These are phyloP conservation scores for Laterallus jamaicensis DNA, from an alignment of 2,113 vertebrate species.

Conservation along the genomic window DNA sequence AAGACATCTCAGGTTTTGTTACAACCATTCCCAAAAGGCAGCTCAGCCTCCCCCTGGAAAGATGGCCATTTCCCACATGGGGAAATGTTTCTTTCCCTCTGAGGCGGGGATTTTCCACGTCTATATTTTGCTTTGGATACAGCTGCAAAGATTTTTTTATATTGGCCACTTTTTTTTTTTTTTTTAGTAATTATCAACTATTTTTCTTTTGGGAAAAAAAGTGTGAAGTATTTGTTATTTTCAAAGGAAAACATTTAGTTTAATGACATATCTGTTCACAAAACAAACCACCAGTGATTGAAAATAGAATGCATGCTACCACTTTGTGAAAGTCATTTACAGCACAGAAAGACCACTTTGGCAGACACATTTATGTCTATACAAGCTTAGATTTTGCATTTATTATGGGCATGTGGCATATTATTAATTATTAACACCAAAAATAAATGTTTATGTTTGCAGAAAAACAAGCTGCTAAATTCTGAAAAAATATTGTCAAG, in stretches of 20 bases:
- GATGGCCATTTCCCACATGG: background rate
- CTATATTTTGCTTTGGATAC: background rate
- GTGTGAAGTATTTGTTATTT: slow-evolving; percentile 15
- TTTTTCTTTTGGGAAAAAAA: background rate
- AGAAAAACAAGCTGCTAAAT: slow-evolving; percentile 65
- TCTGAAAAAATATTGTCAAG: slow-evolving; percentile 60
- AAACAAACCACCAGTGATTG: slow-evolving; percentile 7
- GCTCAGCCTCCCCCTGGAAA: background rate
- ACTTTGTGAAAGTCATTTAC: slow-evolving; percentile 34
- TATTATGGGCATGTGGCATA: slow-evolving; percentile 51
- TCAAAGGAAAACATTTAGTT: slow-evolving; percentile 3
- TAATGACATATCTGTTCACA: slow-evolving; percentile 18
- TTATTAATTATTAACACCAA: slow-evolving; percentile 67
- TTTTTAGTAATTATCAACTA: background rate
- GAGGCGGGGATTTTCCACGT: background rate
- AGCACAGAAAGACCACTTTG: slow-evolving; percentile 51
- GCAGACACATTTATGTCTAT: slow-evolving; percentile 44
- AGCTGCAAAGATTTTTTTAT: background rate
- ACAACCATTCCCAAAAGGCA: background rate
- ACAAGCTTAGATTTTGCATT: slow-evolving; percentile 45
- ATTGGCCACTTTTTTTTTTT: background rate
- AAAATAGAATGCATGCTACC: slow-evolving; percentile 19
- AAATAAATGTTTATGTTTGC: slow-evolving; percentile 59
- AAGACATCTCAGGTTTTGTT: background rate
- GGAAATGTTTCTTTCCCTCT: background rate